Conservation (phyloP, 2,888 invertebrate species). For the Latrodectus elegans region DNA sequence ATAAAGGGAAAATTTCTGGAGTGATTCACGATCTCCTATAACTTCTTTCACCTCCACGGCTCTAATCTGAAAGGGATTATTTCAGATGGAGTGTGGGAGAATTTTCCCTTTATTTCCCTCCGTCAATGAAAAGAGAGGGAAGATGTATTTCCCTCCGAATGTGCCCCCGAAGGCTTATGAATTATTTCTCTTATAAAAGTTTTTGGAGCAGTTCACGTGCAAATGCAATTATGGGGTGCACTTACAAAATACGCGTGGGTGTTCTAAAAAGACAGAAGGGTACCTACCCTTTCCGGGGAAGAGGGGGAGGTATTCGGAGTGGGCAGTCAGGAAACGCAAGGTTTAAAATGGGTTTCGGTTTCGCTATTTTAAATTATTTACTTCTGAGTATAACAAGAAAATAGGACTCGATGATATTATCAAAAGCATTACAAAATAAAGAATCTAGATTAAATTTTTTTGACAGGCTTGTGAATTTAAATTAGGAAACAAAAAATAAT, state of each 20-base stretch:
- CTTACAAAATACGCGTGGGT: neutral
- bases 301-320: too few relatives aligned
- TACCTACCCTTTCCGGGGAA: too few relatives aligned
- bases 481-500: too few relatives aligned
- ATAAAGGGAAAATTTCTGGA: neutral
- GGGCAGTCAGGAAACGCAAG: too few relatives aligned
- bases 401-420: too few relatives aligned
- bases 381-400: too few relatives aligned
- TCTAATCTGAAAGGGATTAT: slow-evolving; percentile 61
- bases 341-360: too few relatives aligned
- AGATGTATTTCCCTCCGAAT: neutral
- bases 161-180: slow-evolving; percentile 39
- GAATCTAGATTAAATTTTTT: too few relatives aligned
- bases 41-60: slow-evolving; percentile 50
- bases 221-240: slow-evolving; percentile 3
- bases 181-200: slow-evolving; percentile 49
- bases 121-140: neutral
- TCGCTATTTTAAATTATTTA: too few relatives aligned
- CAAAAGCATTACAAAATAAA: too few relatives aligned
- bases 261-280: too few relatives aligned
- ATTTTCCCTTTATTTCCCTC: slow-evolving; percentile 15
- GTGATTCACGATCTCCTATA: slow-evolving; percentile 57
- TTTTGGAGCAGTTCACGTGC: slow-evolving; percentile 1
- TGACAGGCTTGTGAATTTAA: too few relatives aligned
- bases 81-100: slow-evolving; percentile 42